Conservation (phyloP, 64 coral and sea anemone species). For the Porites australiensis region DNA sequence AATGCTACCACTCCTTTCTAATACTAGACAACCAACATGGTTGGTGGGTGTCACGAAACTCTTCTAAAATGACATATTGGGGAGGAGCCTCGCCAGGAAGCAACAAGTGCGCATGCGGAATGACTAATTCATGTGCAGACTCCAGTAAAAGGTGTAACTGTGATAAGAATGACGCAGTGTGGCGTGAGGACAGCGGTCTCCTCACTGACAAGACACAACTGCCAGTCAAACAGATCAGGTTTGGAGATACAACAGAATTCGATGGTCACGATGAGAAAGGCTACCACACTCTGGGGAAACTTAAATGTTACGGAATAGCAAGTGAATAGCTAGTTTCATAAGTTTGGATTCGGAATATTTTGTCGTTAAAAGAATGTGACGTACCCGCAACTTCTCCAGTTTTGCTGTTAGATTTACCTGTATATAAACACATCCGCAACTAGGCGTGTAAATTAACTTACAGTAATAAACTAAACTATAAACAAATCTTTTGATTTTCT, state of each 20-base stretch:
- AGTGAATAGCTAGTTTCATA: not conserved
- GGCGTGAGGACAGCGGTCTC: slow-evolving; percentile 37
- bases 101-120: slow-evolving; percentile 51
- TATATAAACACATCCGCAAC: too few species aligned
- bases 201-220: slow-evolving; percentile 18
- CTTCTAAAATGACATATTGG: slow-evolving; percentile 34
- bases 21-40: not conserved
- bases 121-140: slow-evolving; percentile 32
- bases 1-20: not conserved
- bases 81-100: slow-evolving; percentile 41
- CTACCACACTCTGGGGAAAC: slow-evolving; percentile 31
- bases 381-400: too few species aligned
- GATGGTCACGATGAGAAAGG: not conserved
- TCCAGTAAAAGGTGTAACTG: not conserved
- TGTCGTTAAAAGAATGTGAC: too few species aligned
- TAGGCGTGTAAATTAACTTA: too few species aligned
- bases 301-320: slow-evolving; percentile 37
- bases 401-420: too few species aligned
- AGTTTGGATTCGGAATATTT: too few species aligned
- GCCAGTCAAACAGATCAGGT: slow-evolving; percentile 19
- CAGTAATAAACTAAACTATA: too few species aligned
- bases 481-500: too few species aligned
- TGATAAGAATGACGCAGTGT: not conserved
- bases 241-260: not conserved
- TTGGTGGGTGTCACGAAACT: slow-evolving; percentile 67